Conservation (phyloP, 2,888 invertebrate species). For the Drosophila mulleri region DNA sequence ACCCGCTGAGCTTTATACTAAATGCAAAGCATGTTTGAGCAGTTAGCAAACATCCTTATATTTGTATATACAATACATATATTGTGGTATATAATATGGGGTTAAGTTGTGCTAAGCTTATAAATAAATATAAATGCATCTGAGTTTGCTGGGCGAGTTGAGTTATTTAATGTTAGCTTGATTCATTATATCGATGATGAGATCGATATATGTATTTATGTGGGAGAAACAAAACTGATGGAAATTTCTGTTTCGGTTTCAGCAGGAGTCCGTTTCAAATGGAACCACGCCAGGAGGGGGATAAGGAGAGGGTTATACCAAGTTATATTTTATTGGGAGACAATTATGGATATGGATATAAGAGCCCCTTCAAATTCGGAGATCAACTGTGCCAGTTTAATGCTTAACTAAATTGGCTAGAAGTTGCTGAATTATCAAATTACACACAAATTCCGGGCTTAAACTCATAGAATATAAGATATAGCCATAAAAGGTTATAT, state of each 20-base stretch:
- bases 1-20: neutral
- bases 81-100: neutral
- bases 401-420: too few relatives aligned
- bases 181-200: neutral
- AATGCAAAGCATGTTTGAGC: conserved; percentile 7
- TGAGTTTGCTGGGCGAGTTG: neutral
- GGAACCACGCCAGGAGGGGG: neutral
- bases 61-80: neutral
- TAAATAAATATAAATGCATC: neutral
- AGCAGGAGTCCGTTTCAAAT: neutral
- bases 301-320: too few relatives aligned
- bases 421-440: too few relatives aligned
- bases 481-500: too few relatives aligned
- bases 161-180: too few relatives aligned
- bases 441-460: too few relatives aligned
- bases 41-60: conserved; percentile 2
- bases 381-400: too few relatives aligned
- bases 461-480: too few relatives aligned
- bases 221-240: neutral
- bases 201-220: too few relatives aligned
- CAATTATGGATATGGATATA: too few relatives aligned
- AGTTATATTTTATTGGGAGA: too few relatives aligned
- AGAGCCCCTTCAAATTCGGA: too few relatives aligned
- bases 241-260: neutral
- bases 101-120: neutral